phyloP scores from a whole-genome alignment of 2,888 invertebrate species.

The Syrista parreyssii region DNA sequence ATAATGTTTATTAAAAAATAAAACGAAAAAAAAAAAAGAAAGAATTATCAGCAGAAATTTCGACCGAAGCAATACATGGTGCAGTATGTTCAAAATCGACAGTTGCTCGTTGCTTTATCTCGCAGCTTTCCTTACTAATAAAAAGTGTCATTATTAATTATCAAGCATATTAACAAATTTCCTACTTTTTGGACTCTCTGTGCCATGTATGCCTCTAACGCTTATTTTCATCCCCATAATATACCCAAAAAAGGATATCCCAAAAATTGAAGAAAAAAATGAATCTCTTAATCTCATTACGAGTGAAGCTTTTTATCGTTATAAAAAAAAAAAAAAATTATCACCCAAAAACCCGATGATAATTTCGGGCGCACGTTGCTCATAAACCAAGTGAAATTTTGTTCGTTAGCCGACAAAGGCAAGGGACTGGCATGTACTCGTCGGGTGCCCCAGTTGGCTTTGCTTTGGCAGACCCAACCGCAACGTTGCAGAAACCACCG shows the following conservation, averaged over 20 bases:
- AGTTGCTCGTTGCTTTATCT: not conserved
- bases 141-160: slow-evolving; percentile 3
- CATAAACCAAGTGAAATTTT: not conserved
- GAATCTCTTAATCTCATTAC: not conserved
- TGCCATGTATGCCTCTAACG: slow-evolving; percentile 20
- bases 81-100: slow-evolving; percentile 24
- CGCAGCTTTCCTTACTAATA: slow-evolving; percentile 8
- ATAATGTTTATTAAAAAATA: not conserved
- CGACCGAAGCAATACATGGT: slow-evolving; percentile 17
- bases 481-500: slow-evolving; percentile 62
- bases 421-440: slow-evolving; percentile 52
- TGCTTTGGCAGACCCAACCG: slow-evolving; percentile 55
- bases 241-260: not conserved
- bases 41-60: not conserved
- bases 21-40: not conserved
- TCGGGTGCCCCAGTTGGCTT: slow-evolving; percentile 53
- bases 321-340: not conserved
- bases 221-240: not conserved
- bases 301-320: not conserved
- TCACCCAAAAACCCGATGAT: not conserved
- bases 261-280: not conserved
- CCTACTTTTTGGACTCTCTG: slow-evolving; percentile 20
- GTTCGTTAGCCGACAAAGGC: slow-evolving; percentile 48
- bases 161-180: slow-evolving; percentile 2
- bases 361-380: not conserved